Conservation (phyloP, 2,888 invertebrate genomes). For the Melinaea menophilus region DNA sequence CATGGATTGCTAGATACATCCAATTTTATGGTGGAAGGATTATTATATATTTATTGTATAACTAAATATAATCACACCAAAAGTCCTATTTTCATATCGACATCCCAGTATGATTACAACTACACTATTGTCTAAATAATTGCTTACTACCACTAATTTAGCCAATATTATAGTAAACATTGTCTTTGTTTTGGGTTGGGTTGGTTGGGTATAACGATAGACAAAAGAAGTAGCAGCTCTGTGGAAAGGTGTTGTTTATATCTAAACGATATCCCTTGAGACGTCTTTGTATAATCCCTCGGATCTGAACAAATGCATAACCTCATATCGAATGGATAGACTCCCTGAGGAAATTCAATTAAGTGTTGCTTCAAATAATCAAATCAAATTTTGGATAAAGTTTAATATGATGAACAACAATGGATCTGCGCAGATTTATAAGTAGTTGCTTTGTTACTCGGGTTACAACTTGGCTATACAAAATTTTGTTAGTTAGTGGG, state of each 20-base stretch:
- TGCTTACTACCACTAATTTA: background rate
- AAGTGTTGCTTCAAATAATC: constrained; percentile 13
- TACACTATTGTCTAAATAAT: background rate
- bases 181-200: background rate
- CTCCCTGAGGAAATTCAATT: constrained; percentile 17
- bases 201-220: background rate
- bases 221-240: background rate
- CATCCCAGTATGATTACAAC: background rate
- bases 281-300: background rate
- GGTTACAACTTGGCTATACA: too few relatives aligned
- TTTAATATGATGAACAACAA: too few relatives aligned
- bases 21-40: too few relatives aligned
- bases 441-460: too few relatives aligned
- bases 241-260: constrained; percentile 1
- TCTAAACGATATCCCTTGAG: background rate
- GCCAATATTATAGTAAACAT: background rate
- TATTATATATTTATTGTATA: too few relatives aligned
- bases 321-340: constrained; percentile 8
- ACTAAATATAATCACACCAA: too few relatives aligned
- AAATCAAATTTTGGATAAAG: background rate
- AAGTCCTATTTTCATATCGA: too few relatives aligned
- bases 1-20: too few relatives aligned
- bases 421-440: too few relatives aligned
- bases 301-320: constrained; percentile 9
- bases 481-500: too few relatives aligned